phyloP scores from a whole-genome alignment of 2,797 vertebrate genomes.

The Cossypha polioptera region DNA sequence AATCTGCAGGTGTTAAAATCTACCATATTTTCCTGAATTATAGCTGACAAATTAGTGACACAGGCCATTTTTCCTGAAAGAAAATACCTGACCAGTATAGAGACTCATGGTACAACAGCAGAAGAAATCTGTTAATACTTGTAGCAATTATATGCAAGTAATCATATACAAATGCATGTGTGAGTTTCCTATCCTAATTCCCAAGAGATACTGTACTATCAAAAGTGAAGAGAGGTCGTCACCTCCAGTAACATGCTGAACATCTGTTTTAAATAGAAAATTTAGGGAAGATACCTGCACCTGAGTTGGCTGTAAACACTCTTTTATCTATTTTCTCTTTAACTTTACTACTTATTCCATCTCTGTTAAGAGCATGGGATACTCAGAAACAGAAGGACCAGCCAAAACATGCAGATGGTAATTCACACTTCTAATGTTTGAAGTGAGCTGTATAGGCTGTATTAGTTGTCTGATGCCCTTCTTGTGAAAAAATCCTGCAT shows the following conservation, averaged over 20 bases:
- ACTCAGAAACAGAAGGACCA: not conserved
- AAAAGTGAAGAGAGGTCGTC: conserved; percentile 36
- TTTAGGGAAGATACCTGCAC: not conserved
- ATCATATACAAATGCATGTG: conserved; percentile 40
- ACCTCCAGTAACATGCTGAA: not conserved
- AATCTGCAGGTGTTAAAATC: conserved; percentile 42
- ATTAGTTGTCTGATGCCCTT: not conserved
- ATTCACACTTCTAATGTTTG: not conserved
- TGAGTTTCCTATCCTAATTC: conserved; percentile 71
- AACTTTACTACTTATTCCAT: not conserved
- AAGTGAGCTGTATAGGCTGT: not conserved
- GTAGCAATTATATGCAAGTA: not conserved
- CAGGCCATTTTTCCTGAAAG: conserved; percentile 72
- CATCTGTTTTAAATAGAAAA: not conserved
- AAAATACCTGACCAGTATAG: conserved; percentile 51
- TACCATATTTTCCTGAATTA: conserved; percentile 52
- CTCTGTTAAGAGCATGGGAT: not conserved
- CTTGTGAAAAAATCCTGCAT: not conserved
- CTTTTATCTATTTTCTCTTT: not conserved
- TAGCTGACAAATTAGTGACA: conserved; percentile 73
- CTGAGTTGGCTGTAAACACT: not conserved
- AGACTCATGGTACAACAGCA: conserved; percentile 74
- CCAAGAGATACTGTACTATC: conserved; percentile 74
- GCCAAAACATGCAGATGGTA: not conserved
- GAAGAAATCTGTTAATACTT: conserved; percentile 79